Conservation (phyloP, 2,113 vertebrate genomes). For the Camelus dromedarius region DNA sequence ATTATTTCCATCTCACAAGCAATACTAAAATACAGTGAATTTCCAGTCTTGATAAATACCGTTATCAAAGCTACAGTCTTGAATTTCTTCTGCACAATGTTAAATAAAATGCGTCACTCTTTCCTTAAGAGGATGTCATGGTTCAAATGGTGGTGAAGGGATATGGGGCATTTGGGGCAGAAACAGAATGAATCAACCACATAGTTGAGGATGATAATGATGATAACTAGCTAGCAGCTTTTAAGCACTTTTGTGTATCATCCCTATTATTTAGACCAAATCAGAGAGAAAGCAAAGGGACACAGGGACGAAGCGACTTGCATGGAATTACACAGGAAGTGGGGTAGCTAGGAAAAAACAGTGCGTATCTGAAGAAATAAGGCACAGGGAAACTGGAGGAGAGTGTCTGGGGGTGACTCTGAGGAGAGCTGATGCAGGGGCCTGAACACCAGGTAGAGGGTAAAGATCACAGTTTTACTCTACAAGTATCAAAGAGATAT, state of each 20-base stretch:
- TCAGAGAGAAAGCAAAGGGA: not conserved
- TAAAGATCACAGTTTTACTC: not conserved
- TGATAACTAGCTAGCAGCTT: not conserved
- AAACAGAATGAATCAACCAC: not conserved
- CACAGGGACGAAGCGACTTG: not conserved
- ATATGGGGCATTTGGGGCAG: not conserved
- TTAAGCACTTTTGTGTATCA: not conserved
- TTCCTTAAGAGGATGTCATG: not conserved
- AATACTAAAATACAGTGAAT: not conserved
- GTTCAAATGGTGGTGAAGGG: not conserved
- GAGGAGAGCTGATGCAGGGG: not conserved
- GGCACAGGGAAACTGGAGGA: not conserved
- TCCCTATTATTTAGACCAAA: not conserved
- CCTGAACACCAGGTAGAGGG: not conserved
- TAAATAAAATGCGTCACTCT: not conserved
- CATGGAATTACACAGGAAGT: not conserved
- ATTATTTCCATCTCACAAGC: not conserved
- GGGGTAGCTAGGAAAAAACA: not conserved
- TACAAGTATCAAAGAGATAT: not conserved
- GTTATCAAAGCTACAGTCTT: not conserved
- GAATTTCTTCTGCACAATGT: not conserved
- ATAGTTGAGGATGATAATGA: not conserved
- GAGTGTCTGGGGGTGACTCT: not conserved
- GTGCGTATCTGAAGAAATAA: not conserved
- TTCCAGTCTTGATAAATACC: not conserved